Evolutionary conservation across 2,113 vertebrate species (phyloP).

Genomic region (Propithecus coquereli): DNA sequence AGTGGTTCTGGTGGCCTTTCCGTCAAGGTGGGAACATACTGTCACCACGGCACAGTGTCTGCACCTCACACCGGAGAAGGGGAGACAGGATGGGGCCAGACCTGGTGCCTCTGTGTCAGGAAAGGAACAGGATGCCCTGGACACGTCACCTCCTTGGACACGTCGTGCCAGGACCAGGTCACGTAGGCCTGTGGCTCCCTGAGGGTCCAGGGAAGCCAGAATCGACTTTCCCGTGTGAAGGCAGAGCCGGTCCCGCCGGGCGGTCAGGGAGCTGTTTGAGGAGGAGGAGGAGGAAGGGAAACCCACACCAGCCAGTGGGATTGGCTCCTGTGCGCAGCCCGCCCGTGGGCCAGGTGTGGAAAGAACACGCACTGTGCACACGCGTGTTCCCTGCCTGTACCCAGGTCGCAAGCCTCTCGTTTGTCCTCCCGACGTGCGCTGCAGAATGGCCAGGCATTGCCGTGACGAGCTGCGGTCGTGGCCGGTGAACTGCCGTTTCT

Average conservation of each 20-base stretch:
- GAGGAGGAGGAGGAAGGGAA: neutral
- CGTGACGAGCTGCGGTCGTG: neutral
- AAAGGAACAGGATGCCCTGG: neutral
- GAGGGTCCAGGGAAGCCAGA: neutral
- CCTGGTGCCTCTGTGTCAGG: too few species aligned
- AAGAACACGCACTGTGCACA: rapidly evolving
- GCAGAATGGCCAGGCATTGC: neutral
- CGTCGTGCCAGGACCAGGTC: neutral
- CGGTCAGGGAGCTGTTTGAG: too few species aligned
- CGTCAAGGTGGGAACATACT: rapidly evolving
- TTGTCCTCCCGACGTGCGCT: neutral
- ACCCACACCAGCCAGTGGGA: rapidly evolving
- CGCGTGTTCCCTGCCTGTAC: neutral
- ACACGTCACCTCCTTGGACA: neutral
- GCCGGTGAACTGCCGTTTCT: constrained; percentile 60
- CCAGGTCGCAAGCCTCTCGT: neutral
- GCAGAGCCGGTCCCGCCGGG: neutral
- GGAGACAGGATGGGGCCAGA: too few species aligned
- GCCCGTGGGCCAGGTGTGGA: neutral
- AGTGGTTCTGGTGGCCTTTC: neutral
- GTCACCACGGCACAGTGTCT: rapidly evolving
- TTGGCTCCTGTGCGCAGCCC: neutral
- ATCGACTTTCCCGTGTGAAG: neutral
- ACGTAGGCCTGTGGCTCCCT: neutral
- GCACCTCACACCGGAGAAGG: neutral